These are phyloP conservation scores for Eubucco bourcierii DNA, from an alignment of 2,113 vertebrate species.

Conservation along the genomic window DNA sequence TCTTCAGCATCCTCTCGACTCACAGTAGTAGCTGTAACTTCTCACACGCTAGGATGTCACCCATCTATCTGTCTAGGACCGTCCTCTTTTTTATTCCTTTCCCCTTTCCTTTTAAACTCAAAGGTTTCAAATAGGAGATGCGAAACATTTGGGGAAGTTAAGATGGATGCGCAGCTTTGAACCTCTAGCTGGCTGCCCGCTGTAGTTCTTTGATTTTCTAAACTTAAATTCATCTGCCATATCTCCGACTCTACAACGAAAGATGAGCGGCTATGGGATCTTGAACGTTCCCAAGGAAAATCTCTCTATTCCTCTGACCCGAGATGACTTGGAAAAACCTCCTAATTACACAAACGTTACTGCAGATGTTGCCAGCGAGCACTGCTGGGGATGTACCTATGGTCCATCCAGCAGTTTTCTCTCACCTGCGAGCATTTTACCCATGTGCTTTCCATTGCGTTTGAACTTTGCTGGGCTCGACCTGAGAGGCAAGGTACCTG, in stretches of 20 bases:
- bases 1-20: neutral
- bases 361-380: neutral
- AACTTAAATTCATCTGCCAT: neutral
- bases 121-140: neutral
- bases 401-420: neutral
- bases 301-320: neutral
- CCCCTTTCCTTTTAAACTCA: neutral
- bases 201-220: neutral
- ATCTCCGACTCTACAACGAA: neutral
- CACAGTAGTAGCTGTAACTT: conserved; percentile 17
- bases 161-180: neutral
- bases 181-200: neutral
- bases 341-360: neutral
- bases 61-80: neutral
- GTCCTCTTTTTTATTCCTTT: neutral
- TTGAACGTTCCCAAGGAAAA: neutral
- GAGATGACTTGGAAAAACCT: neutral
- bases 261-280: neutral
- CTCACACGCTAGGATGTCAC: neutral
- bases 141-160: neutral
- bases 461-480: neutral
- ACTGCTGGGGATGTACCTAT: neutral
- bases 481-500: neutral
- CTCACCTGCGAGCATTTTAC: neutral
- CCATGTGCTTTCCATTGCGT: neutral